Conservation (phyloP, 2,113 vertebrate species). For the Thermophis baileyi region DNA sequence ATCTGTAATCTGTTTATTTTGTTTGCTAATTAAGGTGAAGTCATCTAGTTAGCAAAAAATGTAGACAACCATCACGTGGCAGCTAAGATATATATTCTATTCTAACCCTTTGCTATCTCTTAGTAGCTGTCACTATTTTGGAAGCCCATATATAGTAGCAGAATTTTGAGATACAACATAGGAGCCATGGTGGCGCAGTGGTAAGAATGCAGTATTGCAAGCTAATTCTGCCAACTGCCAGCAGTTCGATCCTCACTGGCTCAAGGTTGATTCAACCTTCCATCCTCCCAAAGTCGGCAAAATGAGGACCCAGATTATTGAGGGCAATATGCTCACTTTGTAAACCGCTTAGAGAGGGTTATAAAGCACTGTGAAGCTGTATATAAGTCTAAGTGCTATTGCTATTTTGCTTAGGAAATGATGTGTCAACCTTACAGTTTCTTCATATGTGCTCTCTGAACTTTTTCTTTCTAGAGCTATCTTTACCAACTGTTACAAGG, state of each 20-base stretch:
- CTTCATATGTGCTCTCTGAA: background rate
- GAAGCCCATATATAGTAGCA: background rate
- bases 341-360: too few species aligned
- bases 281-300: too few species aligned
- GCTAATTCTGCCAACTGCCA: too few species aligned
- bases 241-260: too few species aligned
- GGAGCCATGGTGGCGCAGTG: too few species aligned
- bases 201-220: too few species aligned
- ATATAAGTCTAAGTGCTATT: too few species aligned
- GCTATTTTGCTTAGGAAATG: background rate
- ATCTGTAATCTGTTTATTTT: background rate
- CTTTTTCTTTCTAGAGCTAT: constrained; percentile 67
- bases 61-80: background rate
- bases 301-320: too few species aligned
- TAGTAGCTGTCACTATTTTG: background rate
- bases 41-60: background rate
- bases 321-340: too few species aligned
- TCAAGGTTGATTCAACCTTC: too few species aligned
- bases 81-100: background rate
- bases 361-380: too few species aligned
- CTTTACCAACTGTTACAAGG: constrained; percentile 75
- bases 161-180: background rate
- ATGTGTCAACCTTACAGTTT: background rate
- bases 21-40: background rate
- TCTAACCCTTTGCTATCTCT: background rate